These are phyloP conservation scores for Leptopterna dolabrata DNA, from an alignment of 2,888 invertebrate genomes.

Conservation along the genomic window DNA sequence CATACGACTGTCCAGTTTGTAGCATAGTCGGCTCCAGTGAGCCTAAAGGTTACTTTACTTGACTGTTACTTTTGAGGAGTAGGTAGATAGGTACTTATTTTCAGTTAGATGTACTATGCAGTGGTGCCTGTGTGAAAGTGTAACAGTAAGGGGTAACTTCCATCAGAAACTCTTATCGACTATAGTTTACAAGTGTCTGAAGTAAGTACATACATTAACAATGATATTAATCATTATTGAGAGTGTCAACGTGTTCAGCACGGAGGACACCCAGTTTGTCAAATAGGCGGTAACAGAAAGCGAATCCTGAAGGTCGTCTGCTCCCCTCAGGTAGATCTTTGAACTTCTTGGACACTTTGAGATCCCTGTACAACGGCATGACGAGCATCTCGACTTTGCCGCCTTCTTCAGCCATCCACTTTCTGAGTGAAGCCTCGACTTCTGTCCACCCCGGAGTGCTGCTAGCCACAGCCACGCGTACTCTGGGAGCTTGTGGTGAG, in stretches of 20 bases:
- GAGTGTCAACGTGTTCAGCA: constrained; percentile 10
- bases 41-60: too few relatives aligned
- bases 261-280: not conserved
- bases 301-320: constrained; percentile 21
- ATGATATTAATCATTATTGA: not conserved
- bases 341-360: not conserved
- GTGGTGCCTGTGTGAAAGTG: too few relatives aligned
- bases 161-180: too few relatives aligned
- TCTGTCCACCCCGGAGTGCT: not conserved
- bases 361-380: constrained; percentile 9
- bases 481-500: not conserved
- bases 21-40: too few relatives aligned
- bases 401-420: not conserved
- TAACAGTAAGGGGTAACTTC: too few relatives aligned
- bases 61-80: too few relatives aligned
- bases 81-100: too few relatives aligned
- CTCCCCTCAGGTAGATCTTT: not conserved
- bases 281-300: constrained; percentile 20
- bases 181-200: too few relatives aligned
- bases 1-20: too few relatives aligned
- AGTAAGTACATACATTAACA: too few relatives aligned
- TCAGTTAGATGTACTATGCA: too few relatives aligned
- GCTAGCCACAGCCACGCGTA: not conserved
- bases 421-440: not conserved
- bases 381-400: constrained; percentile 24